These are phyloP conservation scores for Tympanuchus pallidicinctus DNA, from an alignment of 2,113 vertebrate species.

Conservation along the genomic window DNA sequence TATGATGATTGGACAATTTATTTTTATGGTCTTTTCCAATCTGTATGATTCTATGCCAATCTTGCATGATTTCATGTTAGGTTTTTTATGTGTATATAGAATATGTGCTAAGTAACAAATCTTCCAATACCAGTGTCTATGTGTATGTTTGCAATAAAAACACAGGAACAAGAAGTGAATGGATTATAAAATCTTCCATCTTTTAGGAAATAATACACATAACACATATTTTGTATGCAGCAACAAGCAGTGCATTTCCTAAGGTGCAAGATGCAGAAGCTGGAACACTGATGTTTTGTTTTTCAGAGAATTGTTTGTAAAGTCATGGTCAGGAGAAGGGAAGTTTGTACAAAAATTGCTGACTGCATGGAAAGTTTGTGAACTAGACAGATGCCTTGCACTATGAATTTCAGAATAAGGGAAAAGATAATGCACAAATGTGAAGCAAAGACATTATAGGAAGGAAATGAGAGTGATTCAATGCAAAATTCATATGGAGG, in stretches of 20 bases:
- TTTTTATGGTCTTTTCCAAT: too few relatives aligned
- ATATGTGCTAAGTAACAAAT: not conserved
- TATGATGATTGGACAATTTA: too few relatives aligned
- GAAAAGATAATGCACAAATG: not conserved
- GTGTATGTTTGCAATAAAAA: not conserved
- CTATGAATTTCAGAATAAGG: not conserved
- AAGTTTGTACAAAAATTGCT: not conserved
- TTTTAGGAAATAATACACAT: not conserved
- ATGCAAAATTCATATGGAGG: not conserved
- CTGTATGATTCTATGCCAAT: too few relatives aligned
- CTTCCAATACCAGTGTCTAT: not conserved
- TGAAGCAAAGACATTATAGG: not conserved
- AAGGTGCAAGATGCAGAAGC: fast-evolving
- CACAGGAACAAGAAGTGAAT: fast-evolving
- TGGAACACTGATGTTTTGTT: not conserved
- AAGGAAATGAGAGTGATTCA: not conserved
- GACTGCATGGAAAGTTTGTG: not conserved
- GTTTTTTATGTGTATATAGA: not conserved
- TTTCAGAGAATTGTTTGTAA: fast-evolving
- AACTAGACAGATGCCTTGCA: not conserved
- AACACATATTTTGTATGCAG: fast-evolving
- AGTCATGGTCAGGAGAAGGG: not conserved
- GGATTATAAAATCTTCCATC: fast-evolving
- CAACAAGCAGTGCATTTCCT: not conserved
- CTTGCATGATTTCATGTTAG: not conserved